Evolutionary conservation across 2,888 invertebrate species (phyloP).

Genomic region (Nycteola revayana): DNA sequence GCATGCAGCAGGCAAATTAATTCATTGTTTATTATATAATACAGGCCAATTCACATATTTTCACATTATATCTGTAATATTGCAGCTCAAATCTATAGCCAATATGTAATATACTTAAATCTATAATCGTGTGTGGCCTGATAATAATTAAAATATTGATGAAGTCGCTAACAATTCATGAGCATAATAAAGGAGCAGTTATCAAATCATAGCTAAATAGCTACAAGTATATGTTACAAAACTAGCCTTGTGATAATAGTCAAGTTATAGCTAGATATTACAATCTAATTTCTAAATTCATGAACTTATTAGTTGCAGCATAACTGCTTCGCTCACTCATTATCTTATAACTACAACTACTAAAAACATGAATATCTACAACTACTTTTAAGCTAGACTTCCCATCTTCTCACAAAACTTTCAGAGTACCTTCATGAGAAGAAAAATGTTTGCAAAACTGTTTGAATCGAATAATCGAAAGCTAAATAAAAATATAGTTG

Average conservation of each 20-base stretch:
- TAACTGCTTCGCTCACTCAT: conserved; percentile 56
- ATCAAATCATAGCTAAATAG: conserved; percentile 47
- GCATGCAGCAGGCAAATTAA: conserved; percentile 80
- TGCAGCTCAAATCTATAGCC: conserved; percentile 31
- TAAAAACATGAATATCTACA: conserved; percentile 64
- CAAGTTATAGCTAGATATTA: conserved; percentile 53
- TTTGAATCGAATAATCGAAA: conserved; percentile 57
- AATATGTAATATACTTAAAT: conserved; percentile 46
- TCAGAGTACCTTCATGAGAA: conserved; percentile 78
- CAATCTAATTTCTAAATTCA: conserved; percentile 52
- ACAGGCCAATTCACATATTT: conserved; percentile 36
- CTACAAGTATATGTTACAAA: conserved; percentile 58
- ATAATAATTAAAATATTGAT: conserved; percentile 40
- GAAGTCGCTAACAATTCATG: conserved; percentile 45
- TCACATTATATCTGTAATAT: conserved; percentile 21
- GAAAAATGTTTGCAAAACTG: conserved; percentile 83
- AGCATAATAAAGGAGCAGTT: conserved; percentile 53
- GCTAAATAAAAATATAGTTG: conserved; percentile 59
- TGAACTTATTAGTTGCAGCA: conserved; percentile 51
- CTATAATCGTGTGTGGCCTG: conserved; percentile 47
- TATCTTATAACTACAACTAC: conserved; percentile 72
- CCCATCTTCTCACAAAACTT: conserved; percentile 78
- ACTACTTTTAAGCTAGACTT: conserved; percentile 74
- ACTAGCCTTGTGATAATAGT: conserved; percentile 54
- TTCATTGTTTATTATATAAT: conserved; percentile 35